phyloP scores from a whole-genome alignment of 2,113 vertebrate genomes.

The Ictidomys tridecemlineatus region DNA sequence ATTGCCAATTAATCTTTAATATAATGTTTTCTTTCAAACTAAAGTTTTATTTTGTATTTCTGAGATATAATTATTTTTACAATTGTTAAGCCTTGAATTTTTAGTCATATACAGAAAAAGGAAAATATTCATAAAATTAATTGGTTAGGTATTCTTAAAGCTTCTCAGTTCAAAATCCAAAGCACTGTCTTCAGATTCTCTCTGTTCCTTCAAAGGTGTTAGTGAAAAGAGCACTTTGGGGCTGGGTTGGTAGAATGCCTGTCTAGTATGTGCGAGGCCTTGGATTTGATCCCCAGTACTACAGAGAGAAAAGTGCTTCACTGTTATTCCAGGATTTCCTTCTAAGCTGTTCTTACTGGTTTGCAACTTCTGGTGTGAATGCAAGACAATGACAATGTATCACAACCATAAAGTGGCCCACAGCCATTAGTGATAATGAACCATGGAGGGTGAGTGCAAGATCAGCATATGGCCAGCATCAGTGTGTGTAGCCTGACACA shows the following conservation, averaged over 20 bases:
- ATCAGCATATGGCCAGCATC: neutral
- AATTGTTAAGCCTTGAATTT: neutral
- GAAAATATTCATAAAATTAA: neutral
- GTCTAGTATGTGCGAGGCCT: too few relatives aligned
- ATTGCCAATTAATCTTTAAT: neutral
- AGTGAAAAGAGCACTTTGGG: neutral
- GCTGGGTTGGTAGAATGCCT: too few relatives aligned
- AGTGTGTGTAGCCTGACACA: rapidly evolving
- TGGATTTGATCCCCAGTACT: too few relatives aligned
- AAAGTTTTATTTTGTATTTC: neutral
- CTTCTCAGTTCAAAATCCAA: neutral
- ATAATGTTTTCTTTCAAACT: neutral
- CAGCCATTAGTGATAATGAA: too few relatives aligned
- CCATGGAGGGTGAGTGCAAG: too few relatives aligned
- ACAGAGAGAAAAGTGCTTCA: too few relatives aligned
- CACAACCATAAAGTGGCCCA: too few relatives aligned
- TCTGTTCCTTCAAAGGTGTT: neutral
- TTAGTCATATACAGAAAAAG: neutral
- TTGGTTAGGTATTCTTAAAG: neutral
- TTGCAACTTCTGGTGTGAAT: too few relatives aligned
- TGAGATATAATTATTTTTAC: neutral
- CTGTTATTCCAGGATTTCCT: too few relatives aligned
- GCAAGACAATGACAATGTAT: too few relatives aligned
- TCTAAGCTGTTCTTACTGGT: too few relatives aligned
- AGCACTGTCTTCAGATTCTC: neutral